phyloP scores from a whole-genome alignment of 2,113 vertebrate genomes.

The Eurypyga helias region DNA sequence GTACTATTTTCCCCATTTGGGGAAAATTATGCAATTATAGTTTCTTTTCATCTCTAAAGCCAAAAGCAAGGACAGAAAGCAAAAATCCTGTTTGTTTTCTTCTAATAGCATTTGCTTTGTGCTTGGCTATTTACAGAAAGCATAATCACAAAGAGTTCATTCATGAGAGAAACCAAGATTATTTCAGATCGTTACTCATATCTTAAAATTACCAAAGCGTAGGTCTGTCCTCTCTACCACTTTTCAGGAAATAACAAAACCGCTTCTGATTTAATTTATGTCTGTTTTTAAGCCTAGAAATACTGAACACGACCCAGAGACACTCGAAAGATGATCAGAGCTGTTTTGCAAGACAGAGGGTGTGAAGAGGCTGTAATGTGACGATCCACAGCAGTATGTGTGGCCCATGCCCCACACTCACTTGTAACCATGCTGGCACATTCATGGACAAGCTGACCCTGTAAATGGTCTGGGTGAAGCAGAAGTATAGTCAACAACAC shows the following conservation, averaged over 20 bases:
- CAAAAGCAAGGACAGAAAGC: background rate
- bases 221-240: background rate
- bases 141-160: background rate
- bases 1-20: background rate
- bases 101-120: background rate
- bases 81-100: background rate
- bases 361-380: background rate
- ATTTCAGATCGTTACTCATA: background rate
- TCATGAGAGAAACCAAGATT: background rate
- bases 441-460: rapidly evolving
- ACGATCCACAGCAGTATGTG: too few relatives aligned
- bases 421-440: rapidly evolving
- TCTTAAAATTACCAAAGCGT: background rate
- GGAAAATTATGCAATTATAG: background rate
- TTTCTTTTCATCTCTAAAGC: background rate
- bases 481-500: background rate
- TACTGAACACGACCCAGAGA: background rate
- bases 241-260: background rate
- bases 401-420: rapidly evolving
- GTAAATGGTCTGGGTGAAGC: background rate
- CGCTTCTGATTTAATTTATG: background rate
- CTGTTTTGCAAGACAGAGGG: background rate
- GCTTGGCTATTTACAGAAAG: background rate
- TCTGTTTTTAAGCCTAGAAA: background rate
- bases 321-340: background rate